Conservation (phyloP, 2,113 vertebrate species). For the Phylloscopus whistleri region DNA sequence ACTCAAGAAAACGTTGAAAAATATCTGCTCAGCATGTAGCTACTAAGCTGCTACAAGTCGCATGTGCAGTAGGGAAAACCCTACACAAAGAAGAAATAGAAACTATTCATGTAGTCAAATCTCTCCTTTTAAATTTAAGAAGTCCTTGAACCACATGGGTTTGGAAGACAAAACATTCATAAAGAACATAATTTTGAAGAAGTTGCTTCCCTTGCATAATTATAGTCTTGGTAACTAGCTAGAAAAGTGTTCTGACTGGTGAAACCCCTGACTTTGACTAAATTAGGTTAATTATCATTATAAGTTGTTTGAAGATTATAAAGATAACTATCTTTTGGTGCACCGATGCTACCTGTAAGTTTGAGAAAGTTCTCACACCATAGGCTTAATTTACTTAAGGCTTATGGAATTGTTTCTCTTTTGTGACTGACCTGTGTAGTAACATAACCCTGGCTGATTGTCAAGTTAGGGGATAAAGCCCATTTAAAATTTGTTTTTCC, state of each 20-base stretch:
- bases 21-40: neutral
- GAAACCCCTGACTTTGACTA: neutral
- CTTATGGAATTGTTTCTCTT: neutral
- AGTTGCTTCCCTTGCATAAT: constrained; percentile 4
- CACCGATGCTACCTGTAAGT: neutral
- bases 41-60: neutral
- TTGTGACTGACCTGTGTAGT: neutral
- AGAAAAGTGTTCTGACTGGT: constrained; percentile 17
- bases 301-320: neutral
- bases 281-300: constrained; percentile 15
- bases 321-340: constrained; percentile 24
- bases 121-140: neutral
- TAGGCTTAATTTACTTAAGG: neutral
- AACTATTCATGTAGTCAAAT: constrained; percentile 23
- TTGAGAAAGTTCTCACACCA: constrained; percentile 39
- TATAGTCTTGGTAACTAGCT: neutral
- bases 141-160: neutral
- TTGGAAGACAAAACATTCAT: constrained; percentile 42
- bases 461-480: neutral
- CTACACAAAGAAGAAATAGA: neutral
- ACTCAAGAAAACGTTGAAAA: neutral
- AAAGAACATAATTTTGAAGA: constrained; percentile 4
- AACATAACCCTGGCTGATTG: neutral
- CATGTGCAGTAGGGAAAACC: neutral
- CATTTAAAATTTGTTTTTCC: neutral